Base-by-base conservation (phyloP, 2,113 vertebrate species). In the Chaenogobius annularis region DNA sequence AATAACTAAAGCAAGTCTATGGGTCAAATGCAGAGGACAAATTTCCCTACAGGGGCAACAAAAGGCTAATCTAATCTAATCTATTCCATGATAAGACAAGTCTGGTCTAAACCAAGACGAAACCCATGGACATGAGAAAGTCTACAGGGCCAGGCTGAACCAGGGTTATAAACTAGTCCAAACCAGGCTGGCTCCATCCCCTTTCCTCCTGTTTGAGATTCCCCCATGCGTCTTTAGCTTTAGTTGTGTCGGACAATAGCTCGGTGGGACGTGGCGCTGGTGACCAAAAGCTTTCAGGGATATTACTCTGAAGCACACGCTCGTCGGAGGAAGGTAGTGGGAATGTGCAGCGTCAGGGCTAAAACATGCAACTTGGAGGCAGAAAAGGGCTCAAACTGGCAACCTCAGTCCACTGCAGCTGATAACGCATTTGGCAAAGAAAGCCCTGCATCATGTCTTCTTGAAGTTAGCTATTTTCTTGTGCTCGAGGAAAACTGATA, bases 281-380 rank as follows among this genome's bases (percentile, higher is more conserved):
- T 66, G 23, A 80, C 74, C 17, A 54, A 82, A 80, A 77, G 90
- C 90, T 92, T 90, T 92, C 88, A 91, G 74, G 83, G 86, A 88
- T 90, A 90, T 91, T 91, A 78, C 87, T 70, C 80, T 83, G 86
- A 70, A 77, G 81, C 84, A 83, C 69, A 64, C 84, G 87, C 48
- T 83, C 66, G 12, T 31, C 26, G 4, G 10, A 8, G 79, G 22
- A 56, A 72, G 61, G 35, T 48, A 69, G 55, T 48, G 71, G 48
- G 65, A 77, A 85, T 82, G 70, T 86, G 87, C 87, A 85, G 78
- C 69, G 79, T 90, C 87, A 90, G 87, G 78, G 59, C 58, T 63
- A 35, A 88, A 86, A 75, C 31, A 66, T 68, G 0, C 58, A 73
- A 65, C 72, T 72, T 47, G 35, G 23, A 77, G 80, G 74, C 74